Percentiles rank a stretch among this genome's conserved stretches.
Conservation (phyloP, 2,113 vertebrate genomes). For the Psilopsiagon aymara region DNA sequence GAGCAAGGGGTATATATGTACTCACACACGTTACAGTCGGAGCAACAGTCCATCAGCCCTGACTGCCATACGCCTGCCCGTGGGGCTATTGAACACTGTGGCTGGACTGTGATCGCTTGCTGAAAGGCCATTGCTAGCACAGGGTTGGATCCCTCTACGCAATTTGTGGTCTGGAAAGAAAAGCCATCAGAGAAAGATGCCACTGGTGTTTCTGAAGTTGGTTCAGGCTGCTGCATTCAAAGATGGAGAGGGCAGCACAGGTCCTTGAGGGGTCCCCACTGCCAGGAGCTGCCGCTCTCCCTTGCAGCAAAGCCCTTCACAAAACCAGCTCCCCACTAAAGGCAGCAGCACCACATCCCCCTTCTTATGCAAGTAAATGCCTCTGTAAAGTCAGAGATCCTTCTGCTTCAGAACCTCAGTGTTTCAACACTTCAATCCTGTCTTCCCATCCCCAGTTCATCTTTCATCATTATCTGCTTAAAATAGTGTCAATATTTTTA, state of each 20-base stretch:
- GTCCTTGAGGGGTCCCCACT: neutral
- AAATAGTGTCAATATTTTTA: neutral
- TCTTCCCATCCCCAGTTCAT: neutral
- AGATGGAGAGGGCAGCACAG: neutral
- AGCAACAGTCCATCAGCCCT: neutral
- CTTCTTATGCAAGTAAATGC: neutral
- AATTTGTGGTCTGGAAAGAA: neutral
- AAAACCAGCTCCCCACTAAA: neutral
- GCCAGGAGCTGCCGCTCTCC: neutral
- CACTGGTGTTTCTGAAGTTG: neutral
- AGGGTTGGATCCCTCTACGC: rapidly evolving
- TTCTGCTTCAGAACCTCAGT: neutral
- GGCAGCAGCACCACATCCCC: neutral
- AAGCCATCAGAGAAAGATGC: neutral
- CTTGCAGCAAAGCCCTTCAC: neutral
- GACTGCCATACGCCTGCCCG: neutral
- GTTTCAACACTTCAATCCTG: neutral
- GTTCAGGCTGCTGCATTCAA: neutral
- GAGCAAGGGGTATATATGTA: rapidly evolving
- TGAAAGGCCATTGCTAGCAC: neutral
- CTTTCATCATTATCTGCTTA: neutral
- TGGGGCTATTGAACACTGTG: rapidly evolving
- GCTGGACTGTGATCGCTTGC: neutral
- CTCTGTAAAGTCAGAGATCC: neutral
- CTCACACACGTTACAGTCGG: neutral